Conservation (phyloP, 2,888 invertebrate species). For the Uloborus plumipes region DNA sequence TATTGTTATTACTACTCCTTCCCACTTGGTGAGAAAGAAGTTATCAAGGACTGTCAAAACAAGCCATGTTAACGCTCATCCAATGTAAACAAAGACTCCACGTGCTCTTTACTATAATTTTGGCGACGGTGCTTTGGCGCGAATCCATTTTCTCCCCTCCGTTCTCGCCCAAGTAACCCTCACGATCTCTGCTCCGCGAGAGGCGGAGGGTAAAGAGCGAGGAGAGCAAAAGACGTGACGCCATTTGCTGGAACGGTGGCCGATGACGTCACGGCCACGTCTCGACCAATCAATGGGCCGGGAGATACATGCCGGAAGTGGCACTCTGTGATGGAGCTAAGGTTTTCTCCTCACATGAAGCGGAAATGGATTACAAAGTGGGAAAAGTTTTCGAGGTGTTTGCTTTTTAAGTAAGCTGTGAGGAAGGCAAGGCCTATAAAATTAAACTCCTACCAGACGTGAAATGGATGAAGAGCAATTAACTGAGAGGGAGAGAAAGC, state of each 20-base stretch:
- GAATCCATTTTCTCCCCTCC: not conserved
- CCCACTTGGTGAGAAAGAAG: too few relatives aligned
- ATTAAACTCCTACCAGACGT: too few relatives aligned
- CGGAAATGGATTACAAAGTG: too few relatives aligned
- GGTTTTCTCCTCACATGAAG: too few relatives aligned
- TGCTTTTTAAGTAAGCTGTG: too few relatives aligned
- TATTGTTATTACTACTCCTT: too few relatives aligned
- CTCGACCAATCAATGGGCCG: constrained; percentile 51
- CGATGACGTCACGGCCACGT: constrained; percentile 47
- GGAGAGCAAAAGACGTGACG: constrained; percentile 63
- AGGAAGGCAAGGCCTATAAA: too few relatives aligned
- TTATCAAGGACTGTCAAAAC: too few relatives aligned
- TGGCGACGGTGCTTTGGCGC: constrained; percentile 29
- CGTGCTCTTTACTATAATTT: constrained; percentile 32
- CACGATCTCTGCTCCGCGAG: constrained; percentile 40
- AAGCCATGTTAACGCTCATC: too few relatives aligned
- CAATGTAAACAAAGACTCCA: constrained; percentile 47
- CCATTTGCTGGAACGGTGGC: constrained; percentile 61
- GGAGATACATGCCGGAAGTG: constrained; percentile 50
- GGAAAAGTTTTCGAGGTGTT: too few relatives aligned
- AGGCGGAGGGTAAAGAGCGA: constrained; percentile 59
- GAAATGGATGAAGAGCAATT: too few relatives aligned
- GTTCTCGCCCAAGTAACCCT: constrained; percentile 24
- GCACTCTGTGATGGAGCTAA: constrained; percentile 9
- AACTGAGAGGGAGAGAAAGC: too few relatives aligned